Percentiles rank a stretch among this genome's conserved stretches.
These are phyloP conservation scores for Hemichromis elongatus DNA, from an alignment of 2,113 vertebrate genomes.

Conservation along the genomic window DNA sequence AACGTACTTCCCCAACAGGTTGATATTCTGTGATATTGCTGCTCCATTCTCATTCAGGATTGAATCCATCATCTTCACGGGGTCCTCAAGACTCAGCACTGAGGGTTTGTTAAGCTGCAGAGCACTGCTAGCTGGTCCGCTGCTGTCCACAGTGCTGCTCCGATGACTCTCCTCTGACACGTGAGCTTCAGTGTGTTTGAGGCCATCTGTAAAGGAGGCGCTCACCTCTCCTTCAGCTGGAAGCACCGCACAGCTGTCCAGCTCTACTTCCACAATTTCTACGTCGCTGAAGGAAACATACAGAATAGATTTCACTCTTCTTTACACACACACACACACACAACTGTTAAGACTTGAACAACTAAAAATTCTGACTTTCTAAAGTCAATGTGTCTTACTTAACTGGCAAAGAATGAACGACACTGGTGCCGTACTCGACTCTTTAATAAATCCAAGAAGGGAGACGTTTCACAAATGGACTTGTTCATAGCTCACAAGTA, in stretches of 20 bases:
- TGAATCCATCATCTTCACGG: slow-evolving; percentile 94
- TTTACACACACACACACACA: too few relatives aligned
- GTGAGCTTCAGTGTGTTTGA: neutral
- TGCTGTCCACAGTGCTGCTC: neutral
- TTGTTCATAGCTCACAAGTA: too few relatives aligned
- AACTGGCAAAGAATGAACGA: neutral
- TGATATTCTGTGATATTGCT: slow-evolving; percentile 90
- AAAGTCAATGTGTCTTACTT: neutral
- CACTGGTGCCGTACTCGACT: neutral
- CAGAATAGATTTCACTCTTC: neutral
- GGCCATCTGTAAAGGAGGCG: slow-evolving; percentile 13
- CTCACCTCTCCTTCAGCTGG: slow-evolving; percentile 70
- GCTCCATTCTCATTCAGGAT: slow-evolving; percentile 88
- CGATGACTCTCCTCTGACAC: neutral
- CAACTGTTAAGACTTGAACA: neutral
- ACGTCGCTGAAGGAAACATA: slow-evolving; percentile 74
- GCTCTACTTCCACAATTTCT: slow-evolving; percentile 85
- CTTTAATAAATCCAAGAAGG: too few relatives aligned
- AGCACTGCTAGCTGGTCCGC: slow-evolving; percentile 67
- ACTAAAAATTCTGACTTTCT: neutral
- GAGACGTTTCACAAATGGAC: too few relatives aligned
- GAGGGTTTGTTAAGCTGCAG: slow-evolving; percentile 83
- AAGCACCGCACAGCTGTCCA: slow-evolving; percentile 70
- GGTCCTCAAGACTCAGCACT: slow-evolving; percentile 82
- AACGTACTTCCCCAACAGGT: slow-evolving; percentile 91